Base-by-base conservation (phyloP, 2,888 invertebrate species). In the Steinernema hermaphroditum region DNA sequence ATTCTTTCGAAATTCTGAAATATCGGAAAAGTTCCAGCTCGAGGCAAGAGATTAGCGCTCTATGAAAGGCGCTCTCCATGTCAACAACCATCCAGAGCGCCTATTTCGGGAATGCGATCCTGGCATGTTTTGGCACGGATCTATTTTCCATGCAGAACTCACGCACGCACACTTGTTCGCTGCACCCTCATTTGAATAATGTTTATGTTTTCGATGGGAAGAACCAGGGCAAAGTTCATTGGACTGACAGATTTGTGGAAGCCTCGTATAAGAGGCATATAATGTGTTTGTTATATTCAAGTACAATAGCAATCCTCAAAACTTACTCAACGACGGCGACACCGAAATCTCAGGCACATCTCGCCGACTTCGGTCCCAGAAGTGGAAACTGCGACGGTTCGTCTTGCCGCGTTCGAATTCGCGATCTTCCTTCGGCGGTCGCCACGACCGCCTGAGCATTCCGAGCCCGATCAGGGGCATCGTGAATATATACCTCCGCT, bases 401-500 rank as follows among this genome's bases (percentile, higher is more conserved):
- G 9, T 54, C 54, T 54, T 54, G 54, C 22, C 54, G 27, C 54
- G 54, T 6, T 54, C 54, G 27, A 54, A 54, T 6, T 54, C 54
- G n/a, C 54, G 24, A 8, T 54, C 12, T 16, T 54, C 54, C 22
- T 54, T 54, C 22, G 54, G 54, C 6, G 54, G 54, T 6, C 54
- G 22, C 54, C 54, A 54, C n/a, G 54, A 54, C 27, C 54, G 54
- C 12, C 54, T 22, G 6, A 54, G 54, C 54, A 54, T 54, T 54
- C 54, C 54, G 12, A 54, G 27, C 9, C 54, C 54, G 22, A 54
- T 54, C 4, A 54, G 27, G 12, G 54, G 54, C 54, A 54, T 54
- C 12, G 37, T 37, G 12, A 37, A 12, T 12, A 37, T n/a, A n/a
- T n/a, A n/a, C n/a, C n/a, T n/a, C n/a, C n/a, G n/a, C n/a, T n/a